Conservation (phyloP, 23 tunicate genomes). For the Ciona savignyi region DNA sequence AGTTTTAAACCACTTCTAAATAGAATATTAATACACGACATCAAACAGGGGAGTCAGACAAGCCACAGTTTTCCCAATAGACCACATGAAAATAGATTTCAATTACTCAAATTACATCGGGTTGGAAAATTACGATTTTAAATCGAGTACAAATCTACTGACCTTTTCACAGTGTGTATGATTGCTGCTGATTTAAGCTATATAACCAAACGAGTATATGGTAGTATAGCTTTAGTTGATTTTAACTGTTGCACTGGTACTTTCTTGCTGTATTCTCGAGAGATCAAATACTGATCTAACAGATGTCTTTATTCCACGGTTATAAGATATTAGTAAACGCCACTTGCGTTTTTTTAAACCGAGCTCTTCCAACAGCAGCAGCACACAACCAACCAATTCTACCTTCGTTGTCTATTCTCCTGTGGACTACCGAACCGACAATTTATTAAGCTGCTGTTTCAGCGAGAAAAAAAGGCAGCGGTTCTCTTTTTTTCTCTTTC, state of each 20-base stretch:
- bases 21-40: no score
- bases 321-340: not conserved
- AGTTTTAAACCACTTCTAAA: no score
- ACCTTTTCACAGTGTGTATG: constrained; percentile 24
- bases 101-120: no score
- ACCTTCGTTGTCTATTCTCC: constrained; percentile 16
- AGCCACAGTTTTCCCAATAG: no score
- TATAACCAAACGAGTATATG: not conserved
- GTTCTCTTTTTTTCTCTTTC: not conserved
- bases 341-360: not conserved
- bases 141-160: no score
- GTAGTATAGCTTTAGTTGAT: not conserved
- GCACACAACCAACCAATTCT: constrained; percentile 8
- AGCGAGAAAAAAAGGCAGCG: constrained; percentile 8
- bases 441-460: not conserved
- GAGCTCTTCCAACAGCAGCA: constrained; percentile 13
- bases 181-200: not conserved
- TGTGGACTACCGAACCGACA: not conserved
- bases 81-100: no score
- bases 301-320: not conserved
- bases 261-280: not conserved
- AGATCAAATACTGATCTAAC: not conserved
- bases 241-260: not conserved
- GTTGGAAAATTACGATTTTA: no score
- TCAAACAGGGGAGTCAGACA: no score